Evolutionary conservation across 2,888 invertebrate species (phyloP), one percentile per base, ranked within the genome.

Genomic region (Coronaproctus castanopsis): DNA sequence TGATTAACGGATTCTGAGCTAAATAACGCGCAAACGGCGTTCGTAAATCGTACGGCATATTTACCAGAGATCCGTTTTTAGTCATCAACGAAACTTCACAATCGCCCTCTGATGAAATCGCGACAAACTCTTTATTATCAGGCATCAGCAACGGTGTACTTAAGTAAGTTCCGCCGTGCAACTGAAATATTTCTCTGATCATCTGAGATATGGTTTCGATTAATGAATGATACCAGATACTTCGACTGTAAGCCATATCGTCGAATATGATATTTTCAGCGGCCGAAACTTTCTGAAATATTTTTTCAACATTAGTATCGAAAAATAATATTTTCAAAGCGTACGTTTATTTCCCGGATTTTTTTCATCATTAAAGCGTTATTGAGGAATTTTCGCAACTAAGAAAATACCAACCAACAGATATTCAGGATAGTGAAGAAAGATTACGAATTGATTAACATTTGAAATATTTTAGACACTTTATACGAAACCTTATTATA

Each of bases 21-120:
- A 88, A 79, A 68, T 87, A 85, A 58, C 87, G 77, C 0, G 87
- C 87, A 72, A 90, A 87, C 8, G 84, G 82, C 2, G 83, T 80
- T 56, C 82, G 74, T 64, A 93, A 76, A 73, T 96, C 91, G 68
- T 85, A 82, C 0, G 95, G 92, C 59, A 93, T 72, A 56, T 83
- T 80, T 5, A 92, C 87, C 0, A 95, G 80, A 60, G 81, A 81
- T 0, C 95, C 95, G 23, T 83, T 62, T 14, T 59, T 80, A 1
- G 91, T 89, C 88, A 96, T 91, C 14, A 92, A 74, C 65, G 80
- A 80, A 0, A 89, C 88, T n/a, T n/a, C n/a, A n/a, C n/a, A n/a
- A 53, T 77, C 76, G 21, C 80, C 78, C 58, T 82, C 79, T 51
- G 75, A 76, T 73, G 65, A 78, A 78, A 72, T 77, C 21, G 48